A percentile compares a stretch with the other conserved stretches of the same genome.
Evolutionary conservation across 2,888 invertebrate genomes (phyloP).

Genomic region (Watsonalla binaria): DNA sequence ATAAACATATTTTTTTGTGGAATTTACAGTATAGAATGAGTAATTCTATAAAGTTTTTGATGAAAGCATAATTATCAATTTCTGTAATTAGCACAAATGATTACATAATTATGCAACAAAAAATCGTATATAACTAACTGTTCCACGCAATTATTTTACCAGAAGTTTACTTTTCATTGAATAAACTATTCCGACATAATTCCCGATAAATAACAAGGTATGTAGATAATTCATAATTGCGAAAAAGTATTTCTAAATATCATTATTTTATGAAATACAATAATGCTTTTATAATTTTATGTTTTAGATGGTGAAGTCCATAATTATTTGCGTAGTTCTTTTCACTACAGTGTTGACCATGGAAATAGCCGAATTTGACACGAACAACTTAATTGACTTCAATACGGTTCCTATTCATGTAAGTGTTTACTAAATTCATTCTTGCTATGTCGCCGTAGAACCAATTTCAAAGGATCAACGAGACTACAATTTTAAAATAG

Average conservation of each 20-base stretch:
- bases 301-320: not conserved
- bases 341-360: slow-evolving; percentile 15
- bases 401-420: slow-evolving; percentile 21
- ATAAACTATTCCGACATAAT: no score
- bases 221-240: no score
- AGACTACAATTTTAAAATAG: no score
- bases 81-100: not conserved
- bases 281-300: not conserved
- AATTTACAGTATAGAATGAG: not conserved
- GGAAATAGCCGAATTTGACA: slow-evolving; percentile 18
- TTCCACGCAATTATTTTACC: not conserved
- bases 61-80: not conserved
- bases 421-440: slow-evolving; percentile 12
- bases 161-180: not conserved
- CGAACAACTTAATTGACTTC: slow-evolving; percentile 30
- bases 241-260: no score
- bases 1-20: no score
- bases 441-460: no score
- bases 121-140: not conserved
- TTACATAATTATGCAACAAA: not conserved
- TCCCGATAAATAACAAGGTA: no score
- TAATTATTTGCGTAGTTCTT: slow-evolving; percentile 1
- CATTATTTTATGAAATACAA: not conserved
- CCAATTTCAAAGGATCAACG: no score
- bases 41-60: not conserved